These are phyloP conservation scores for Sebastolobus alascanus DNA, from an alignment of 2,797 vertebrate genomes.

Conservation along the genomic window DNA sequence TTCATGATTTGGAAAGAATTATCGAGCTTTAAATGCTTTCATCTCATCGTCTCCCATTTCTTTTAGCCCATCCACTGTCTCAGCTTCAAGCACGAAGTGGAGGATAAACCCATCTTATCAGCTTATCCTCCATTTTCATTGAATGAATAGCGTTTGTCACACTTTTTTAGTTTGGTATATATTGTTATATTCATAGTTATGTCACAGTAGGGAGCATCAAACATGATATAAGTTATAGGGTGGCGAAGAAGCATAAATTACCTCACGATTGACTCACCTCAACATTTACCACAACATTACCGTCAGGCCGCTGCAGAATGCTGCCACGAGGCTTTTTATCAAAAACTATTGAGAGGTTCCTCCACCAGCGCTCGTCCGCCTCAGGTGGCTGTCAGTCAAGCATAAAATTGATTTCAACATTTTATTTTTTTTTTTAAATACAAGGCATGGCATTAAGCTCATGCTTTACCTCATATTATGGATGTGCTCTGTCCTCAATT, in stretches of 20 bases:
- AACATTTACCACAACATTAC: constrained; percentile 8
- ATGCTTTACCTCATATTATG: constrained; percentile 17
- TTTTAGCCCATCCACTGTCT: neutral
- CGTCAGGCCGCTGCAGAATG: neutral
- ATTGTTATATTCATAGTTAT: neutral
- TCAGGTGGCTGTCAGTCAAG: constrained; percentile 41
- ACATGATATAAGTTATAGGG: neutral
- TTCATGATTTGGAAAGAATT: neutral
- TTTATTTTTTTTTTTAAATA: constrained; percentile 24
- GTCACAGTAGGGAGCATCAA: neutral
- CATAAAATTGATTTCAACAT: constrained; percentile 38
- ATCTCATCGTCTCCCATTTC: constrained; percentile 1
- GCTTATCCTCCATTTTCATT: constrained; percentile 9
- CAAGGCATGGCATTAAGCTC: constrained; percentile 13
- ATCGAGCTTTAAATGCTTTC: neutral
- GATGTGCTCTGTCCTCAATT: constrained; percentile 9
- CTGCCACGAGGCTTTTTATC: constrained; percentile 24
- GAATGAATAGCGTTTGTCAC: neutral
- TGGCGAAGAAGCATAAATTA: neutral
- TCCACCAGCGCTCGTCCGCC: neutral
- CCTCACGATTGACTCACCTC: neutral
- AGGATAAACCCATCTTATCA: constrained; percentile 11
- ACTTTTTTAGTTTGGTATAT: neutral
- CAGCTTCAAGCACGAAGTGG: neutral
- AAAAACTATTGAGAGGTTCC: constrained; percentile 5